Percentiles rank a stretch among this genome's conserved stretches.
Conservation (phyloP, 1,140 invertebrate species). For the Aphidius gifuensis region DNA sequence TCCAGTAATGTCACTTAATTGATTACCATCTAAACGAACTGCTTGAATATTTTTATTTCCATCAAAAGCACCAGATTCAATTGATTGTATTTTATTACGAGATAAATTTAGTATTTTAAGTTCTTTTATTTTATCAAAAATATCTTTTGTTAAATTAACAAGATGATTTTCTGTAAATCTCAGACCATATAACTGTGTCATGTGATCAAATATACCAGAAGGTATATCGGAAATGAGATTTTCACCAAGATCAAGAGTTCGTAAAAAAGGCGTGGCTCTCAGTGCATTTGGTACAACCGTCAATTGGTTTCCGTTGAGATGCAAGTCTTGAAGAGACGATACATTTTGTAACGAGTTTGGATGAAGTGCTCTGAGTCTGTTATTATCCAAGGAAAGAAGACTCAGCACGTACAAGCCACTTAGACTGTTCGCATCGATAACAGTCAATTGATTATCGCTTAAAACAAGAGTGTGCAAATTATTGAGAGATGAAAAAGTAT, state of each 20-base stretch:
- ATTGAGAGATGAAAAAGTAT: slow-evolving; percentile 75
- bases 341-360: slow-evolving; percentile 79
- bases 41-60: slow-evolving; percentile 80
- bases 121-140: slow-evolving; percentile 78
- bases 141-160: slow-evolving; percentile 78
- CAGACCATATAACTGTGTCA: slow-evolving; percentile 75
- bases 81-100: slow-evolving; percentile 78
- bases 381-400: slow-evolving; percentile 80
- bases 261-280: slow-evolving; percentile 73
- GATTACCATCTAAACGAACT: slow-evolving; percentile 84
- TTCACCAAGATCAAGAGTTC: slow-evolving; percentile 83
- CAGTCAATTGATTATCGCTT: slow-evolving; percentile 79
- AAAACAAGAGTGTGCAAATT: slow-evolving; percentile 83
- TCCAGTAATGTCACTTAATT: slow-evolving; percentile 77
- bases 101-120: slow-evolving; percentile 86
- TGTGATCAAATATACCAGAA: slow-evolving; percentile 79
- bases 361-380: slow-evolving; percentile 74
- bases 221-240: slow-evolving; percentile 81
- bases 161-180: slow-evolving; percentile 85
- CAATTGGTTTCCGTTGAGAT: slow-evolving; percentile 85
- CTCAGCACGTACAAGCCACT: slow-evolving; percentile 74
- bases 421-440: slow-evolving; percentile 74
- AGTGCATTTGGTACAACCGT: slow-evolving; percentile 80
- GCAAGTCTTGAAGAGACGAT: slow-evolving; percentile 80
- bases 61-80: slow-evolving; percentile 84